phyloP scores from a whole-genome alignment of 2,888 invertebrate species.

The Acrobasis consociella region DNA sequence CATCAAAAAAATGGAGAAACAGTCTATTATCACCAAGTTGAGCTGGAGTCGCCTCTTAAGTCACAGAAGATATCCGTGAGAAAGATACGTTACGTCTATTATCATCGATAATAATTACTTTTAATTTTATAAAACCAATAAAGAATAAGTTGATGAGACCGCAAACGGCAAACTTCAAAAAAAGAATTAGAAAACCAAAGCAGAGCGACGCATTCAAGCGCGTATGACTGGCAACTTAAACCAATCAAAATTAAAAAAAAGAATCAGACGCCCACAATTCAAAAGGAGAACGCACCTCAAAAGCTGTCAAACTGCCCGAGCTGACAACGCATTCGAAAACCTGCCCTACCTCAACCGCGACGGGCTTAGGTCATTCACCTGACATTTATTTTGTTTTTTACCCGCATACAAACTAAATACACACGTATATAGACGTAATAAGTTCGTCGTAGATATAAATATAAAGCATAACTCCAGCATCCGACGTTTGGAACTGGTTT shows the following conservation, averaged over 20 bases:
- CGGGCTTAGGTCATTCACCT: constrained; percentile 69
- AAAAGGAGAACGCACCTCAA: constrained; percentile 77
- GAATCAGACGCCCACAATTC: constrained; percentile 66
- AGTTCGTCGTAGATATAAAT: constrained; percentile 58
- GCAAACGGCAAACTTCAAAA: constrained; percentile 4
- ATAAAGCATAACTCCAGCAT: constrained; percentile 65
- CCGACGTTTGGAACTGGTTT: constrained; percentile 67
- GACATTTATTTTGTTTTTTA: constrained; percentile 75
- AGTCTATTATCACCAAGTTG: no score
- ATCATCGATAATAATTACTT: not conserved
- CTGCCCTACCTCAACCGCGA: constrained; percentile 72
- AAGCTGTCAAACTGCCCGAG: constrained; percentile 78
- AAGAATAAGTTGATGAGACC: not conserved
- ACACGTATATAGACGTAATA: constrained; percentile 60
- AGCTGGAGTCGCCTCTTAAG: no score
- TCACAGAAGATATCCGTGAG: no score
- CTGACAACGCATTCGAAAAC: constrained; percentile 48
- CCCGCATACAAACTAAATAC: constrained; percentile 74
- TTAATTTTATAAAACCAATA: not conserved
- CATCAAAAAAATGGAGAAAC: no score
- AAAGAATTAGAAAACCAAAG: constrained; percentile 18
- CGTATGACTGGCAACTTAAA: constrained; percentile 51
- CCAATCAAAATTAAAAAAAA: constrained; percentile 64
- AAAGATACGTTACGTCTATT: not conserved
- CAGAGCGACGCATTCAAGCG: constrained; percentile 29